These are phyloP conservation scores for Spizella passerina DNA, from an alignment of 2,797 vertebrate species.

Conservation along the genomic window DNA sequence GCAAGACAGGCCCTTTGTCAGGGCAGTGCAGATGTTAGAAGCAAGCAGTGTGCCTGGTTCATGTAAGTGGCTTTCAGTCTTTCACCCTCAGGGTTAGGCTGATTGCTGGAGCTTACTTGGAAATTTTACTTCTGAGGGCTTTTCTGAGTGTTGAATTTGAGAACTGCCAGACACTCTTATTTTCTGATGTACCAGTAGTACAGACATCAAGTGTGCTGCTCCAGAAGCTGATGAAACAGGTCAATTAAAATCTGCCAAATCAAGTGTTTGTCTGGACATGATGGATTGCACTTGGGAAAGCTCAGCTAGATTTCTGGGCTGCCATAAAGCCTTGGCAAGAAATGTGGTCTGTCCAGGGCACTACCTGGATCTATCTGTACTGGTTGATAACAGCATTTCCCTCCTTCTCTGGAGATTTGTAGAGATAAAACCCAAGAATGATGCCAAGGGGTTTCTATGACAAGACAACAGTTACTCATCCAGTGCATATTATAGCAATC, in stretches of 20 bases:
- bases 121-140: neutral
- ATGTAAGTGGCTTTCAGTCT: neutral
- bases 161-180: neutral
- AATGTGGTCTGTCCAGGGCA: neutral
- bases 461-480: neutral
- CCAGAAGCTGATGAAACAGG: neutral
- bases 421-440: neutral
- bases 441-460: neutral
- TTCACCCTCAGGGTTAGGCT: neutral
- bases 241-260: neutral
- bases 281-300: neutral
- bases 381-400: neutral
- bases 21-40: neutral
- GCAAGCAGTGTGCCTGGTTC: neutral
- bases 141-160: neutral
- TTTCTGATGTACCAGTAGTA: neutral
- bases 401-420: neutral
- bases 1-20: neutral
- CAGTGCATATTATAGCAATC: neutral
- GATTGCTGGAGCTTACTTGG: neutral
- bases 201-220: neutral
- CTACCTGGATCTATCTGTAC: neutral
- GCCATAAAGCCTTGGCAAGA: neutral
- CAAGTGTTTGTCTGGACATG: neutral
- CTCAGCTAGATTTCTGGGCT: neutral